Evolutionary conservation across 2,797 vertebrate species (phyloP).

Genomic region (Eurystomus glaucurus): DNA sequence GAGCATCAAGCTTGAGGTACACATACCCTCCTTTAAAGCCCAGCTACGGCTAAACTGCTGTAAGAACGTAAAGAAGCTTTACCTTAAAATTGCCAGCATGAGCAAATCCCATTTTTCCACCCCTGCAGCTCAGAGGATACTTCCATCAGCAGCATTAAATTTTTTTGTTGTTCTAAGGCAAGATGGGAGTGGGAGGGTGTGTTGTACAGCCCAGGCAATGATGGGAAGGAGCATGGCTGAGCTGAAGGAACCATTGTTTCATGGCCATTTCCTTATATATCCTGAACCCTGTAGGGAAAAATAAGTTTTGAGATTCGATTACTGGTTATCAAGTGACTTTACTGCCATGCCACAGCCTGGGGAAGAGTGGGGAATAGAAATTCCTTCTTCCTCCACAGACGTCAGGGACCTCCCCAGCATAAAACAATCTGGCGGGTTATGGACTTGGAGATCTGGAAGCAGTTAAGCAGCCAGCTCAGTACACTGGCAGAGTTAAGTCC

Average conservation of each 20-base stretch:
- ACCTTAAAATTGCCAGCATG: neutral
- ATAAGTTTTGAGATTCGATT: neutral
- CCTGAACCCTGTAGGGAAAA: neutral
- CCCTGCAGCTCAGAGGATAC: neutral
- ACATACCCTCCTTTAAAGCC: neutral
- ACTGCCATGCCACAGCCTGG: neutral
- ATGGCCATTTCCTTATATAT: rapidly evolving
- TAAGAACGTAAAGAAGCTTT: neutral
- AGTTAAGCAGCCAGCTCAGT: neutral
- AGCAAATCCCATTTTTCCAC: slow-evolving; percentile 3
- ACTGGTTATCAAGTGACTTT: neutral
- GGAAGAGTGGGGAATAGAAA: neutral
- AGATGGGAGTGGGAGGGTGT: neutral
- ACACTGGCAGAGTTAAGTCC: neutral
- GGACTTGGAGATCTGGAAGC: neutral
- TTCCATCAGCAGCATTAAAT: neutral
- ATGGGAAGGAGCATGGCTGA: rapidly evolving
- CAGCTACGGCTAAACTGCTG: neutral
- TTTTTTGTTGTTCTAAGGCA: neutral
- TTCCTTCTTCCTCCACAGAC: neutral
- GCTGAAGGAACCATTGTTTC: neutral
- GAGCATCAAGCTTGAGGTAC: neutral
- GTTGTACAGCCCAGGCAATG: neutral
- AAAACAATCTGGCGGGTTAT: neutral
- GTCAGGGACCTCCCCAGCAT: neutral